A percentile compares a stretch with the other conserved stretches of the same genome.
phyloP scores from a whole-genome alignment of 1,140 invertebrate species.

The Acyrthosiphon pisum region DNA sequence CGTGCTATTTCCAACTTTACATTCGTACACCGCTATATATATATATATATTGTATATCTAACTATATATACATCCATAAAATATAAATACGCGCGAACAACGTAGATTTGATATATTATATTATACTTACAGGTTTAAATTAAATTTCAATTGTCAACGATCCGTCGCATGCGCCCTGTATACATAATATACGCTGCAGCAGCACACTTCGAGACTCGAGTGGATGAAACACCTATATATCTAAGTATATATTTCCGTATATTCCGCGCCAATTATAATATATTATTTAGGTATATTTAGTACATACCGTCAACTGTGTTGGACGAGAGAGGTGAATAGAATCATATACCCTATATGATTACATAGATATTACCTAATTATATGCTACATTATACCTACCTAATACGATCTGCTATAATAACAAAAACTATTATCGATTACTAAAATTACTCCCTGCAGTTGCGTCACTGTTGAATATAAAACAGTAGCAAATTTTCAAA shows the following conservation, averaged over 20 bases:
- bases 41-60: not conserved
- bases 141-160: not conserved
- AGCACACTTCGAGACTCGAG: not conserved
- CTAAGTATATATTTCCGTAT: too few species aligned
- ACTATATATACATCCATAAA: too few species aligned
- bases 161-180: not conserved
- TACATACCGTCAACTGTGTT: too few species aligned
- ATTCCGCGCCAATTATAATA: too few species aligned
- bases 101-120: not conserved
- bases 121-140: not conserved
- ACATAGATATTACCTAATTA: too few species aligned
- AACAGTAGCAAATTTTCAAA: not conserved
- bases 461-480: not conserved
- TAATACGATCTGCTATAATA: not conserved
- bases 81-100: not conserved
- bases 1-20: slow-evolving; percentile 2
- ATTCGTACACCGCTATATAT: not conserved
- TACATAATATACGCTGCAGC: too few species aligned
- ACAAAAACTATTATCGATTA: not conserved
- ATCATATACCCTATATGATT: too few species aligned
- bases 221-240: too few species aligned
- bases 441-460: not conserved
- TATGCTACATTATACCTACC: not conserved
- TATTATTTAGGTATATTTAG: too few species aligned
- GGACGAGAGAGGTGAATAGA: too few species aligned